A percentile compares a stretch with the other conserved stretches of the same genome.
These are phyloP conservation scores for Octodonta nipae DNA, from an alignment of 2,888 invertebrate genomes.

Conservation along the genomic window DNA sequence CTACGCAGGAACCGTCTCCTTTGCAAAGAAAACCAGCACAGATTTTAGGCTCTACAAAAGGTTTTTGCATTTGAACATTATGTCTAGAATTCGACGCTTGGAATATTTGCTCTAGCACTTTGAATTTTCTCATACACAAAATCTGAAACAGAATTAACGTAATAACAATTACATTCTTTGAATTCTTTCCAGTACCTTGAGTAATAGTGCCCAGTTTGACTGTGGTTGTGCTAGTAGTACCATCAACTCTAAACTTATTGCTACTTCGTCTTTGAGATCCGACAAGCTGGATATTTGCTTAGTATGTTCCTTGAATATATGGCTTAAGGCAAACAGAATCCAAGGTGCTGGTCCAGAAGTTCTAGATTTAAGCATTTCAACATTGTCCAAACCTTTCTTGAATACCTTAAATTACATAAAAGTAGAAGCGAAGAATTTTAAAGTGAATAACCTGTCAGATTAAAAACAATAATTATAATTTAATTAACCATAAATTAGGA, in stretches of 20 bases:
- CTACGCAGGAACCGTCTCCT: constrained; percentile 42
- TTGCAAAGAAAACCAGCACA: constrained; percentile 62
- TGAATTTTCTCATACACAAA: constrained; percentile 57
- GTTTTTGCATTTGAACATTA: constrained; percentile 20
- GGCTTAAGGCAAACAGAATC: constrained; percentile 55
- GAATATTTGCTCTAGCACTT: constrained; percentile 46
- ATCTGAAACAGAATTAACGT: constrained; percentile 47
- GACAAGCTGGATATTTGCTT: constrained; percentile 28
- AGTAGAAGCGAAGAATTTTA: too few relatives aligned
- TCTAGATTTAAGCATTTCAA: constrained; percentile 43
- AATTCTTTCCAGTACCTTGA: constrained; percentile 44
- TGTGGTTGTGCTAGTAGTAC: constrained; percentile 65
- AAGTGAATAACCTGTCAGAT: too few relatives aligned
- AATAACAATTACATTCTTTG: not conserved
- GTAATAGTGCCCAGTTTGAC: constrained; percentile 59
- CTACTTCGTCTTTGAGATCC: constrained; percentile 43
- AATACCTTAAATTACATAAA: constrained; percentile 38
- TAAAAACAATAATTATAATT: too few relatives aligned
- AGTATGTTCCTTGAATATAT: constrained; percentile 39
- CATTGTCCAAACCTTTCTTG: constrained; percentile 42
- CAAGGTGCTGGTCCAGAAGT: constrained; percentile 49
- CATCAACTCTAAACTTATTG: constrained; percentile 54
- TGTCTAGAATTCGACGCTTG: constrained; percentile 30
- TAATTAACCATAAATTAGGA: too few relatives aligned
- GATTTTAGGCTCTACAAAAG: constrained; percentile 18